Conservation (phyloP, 1,140 invertebrate species). For the Orchesella cincta region DNA sequence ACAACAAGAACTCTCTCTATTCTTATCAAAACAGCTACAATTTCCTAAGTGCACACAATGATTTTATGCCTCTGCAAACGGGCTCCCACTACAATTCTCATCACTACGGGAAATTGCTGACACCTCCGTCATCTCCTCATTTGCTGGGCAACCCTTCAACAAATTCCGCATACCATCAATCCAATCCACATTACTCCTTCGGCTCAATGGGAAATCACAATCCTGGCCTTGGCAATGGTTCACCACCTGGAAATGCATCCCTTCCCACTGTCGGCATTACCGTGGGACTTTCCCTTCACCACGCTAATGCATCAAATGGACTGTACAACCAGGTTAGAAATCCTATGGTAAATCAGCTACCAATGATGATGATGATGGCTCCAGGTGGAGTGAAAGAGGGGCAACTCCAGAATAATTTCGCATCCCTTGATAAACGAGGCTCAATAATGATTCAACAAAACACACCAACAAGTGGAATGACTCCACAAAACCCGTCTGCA, state of each 20-base stretch:
- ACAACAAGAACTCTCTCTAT: constrained; percentile 9
- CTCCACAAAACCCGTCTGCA: background rate
- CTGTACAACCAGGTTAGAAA: background rate
- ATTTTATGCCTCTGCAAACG: background rate
- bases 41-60: constrained; percentile 39
- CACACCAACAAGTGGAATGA: background rate
- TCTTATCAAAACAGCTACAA: constrained; percentile 33
- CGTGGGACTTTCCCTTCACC: constrained; percentile 32
- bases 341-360: too few relatives aligned
- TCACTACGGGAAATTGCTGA: constrained; percentile 51
- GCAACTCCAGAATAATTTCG: background rate
- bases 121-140: constrained; percentile 53
- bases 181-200: background rate
- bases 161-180: background rate
- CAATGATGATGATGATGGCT: constrained; percentile 27
- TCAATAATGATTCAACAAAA: constrained; percentile 11
- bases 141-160: constrained; percentile 20
- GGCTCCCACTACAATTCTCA: constrained; percentile 23
- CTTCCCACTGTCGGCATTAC: constrained; percentile 5
- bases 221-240: background rate
- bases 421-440: background rate
- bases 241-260: background rate
- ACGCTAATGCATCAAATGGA: background rate
- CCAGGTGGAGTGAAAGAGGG: constrained; percentile 10
- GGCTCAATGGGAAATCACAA: background rate